Base-by-base conservation (phyloP, 1,140 invertebrate species). In the Phenacoccus solenopsis region DNA sequence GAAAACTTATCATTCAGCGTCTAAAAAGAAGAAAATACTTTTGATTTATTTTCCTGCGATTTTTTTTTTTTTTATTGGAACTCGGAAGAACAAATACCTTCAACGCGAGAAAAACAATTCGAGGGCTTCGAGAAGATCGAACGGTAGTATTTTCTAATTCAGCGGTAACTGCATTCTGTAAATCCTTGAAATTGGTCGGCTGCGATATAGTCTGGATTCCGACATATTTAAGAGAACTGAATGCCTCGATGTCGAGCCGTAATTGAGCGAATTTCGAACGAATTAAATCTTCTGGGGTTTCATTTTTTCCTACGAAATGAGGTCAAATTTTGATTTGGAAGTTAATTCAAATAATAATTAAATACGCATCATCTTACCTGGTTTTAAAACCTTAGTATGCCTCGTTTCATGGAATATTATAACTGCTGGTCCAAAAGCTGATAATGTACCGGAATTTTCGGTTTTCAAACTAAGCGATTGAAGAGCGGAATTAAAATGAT, bases 391-490 rank as follows among this genome's bases (percentile, higher is more conserved):
- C 75, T 82, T 81, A n/a, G 90, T 92, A 74, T 91, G 84, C 69
- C 82, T 80, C 1, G 90, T 91, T 79, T 93, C 90, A 77, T 94
- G 90, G 79, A 91, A 90, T 71, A 93, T 85, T 71, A 92, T 84
- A 25, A 92, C 82, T 70, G 85, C 83, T 28, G 90, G 90, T 9
- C 90, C 90, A 56, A 88, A 76, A n/a, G 81, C 78, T 70, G 82
- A 83, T 20, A 68, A 67, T 9, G 57, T 21, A 64, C 22, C 32
- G 3, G 81, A 76, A 59, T 76, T 79, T 28, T 81, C 81, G 73
- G 81, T 81, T 70, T 81, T 78, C 71, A 84, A 77, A 1, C 82
- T 81, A 56, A 87, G 80, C 13, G 81, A 77, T 74, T 84, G 81
- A 20, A 90, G 74, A 24, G 88, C 87, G 38, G 81, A 76, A 71